Base-by-base conservation (phyloP, 35 echinoderm and acorn worm species). In the Apostichopus californicus region DNA sequence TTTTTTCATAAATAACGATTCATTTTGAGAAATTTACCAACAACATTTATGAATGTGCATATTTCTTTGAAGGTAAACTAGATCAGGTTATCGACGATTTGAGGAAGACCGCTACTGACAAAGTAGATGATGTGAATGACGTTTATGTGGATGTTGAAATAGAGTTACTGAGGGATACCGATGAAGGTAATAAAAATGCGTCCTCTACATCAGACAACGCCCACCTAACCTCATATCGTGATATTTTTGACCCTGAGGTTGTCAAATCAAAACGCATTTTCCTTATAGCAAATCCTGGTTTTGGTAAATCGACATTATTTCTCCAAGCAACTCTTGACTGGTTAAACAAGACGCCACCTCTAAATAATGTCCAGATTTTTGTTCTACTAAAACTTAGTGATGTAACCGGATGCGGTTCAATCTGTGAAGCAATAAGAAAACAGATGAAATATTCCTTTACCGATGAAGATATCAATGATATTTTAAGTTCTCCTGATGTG, bases 141-240 rank as follows among this genome's bases (percentile, higher is more conserved):
- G 25, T 81, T 81, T 81, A 13, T 46, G 78, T 81, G 78, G 25
- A 81, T 25, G 28, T 54, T 81, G 78, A 52, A 6, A 81, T 81
- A 46, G 78, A 81, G 58, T 8, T 61, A 55, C 78, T 6, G 78
- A 25, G 9, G 78, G 34, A 25, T 6, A 28, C 9, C 8, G 8
- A 81, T 52, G 9, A 46, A 46, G 28, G 78, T 52, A 81, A 25
- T 11, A 25, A 46, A 46, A 46, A 2, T 46, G 34, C 14, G 5
- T 18, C 12, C 14, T 8, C 78, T 0, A 1, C 28, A 2, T 81
- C 78, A 9, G 9, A 81, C 2, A 81, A 81, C 18, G 23, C 28
- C 23, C 78, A 5, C 18, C 3, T 81, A 9, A 81, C 22, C 1
- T 81, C 78, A 81, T 81, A 81, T 81, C 78, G 6, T 8, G 78